phyloP scores from a whole-genome alignment of 1,140 invertebrate species.

The Pseudomyrmex dendroicus region DNA sequence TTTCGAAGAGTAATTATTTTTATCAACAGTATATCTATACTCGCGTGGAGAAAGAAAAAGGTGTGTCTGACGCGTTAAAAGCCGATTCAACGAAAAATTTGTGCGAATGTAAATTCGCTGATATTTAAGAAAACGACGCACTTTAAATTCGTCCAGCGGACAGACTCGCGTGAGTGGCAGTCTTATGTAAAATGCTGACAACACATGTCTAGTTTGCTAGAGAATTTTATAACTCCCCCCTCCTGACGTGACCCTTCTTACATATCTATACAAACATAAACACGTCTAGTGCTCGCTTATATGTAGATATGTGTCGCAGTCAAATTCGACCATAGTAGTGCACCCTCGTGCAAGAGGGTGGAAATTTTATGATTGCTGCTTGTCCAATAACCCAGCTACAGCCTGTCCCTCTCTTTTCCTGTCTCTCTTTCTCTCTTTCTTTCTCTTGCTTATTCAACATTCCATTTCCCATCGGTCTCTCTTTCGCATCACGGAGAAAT shows the following conservation, averaged over 20 bases:
- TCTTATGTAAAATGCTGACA: conserved; percentile 71
- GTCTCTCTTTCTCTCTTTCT: conserved; percentile 36
- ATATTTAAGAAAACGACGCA: conserved; percentile 55
- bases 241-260: conserved; percentile 57
- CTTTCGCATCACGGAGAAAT: conserved; percentile 20
- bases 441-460: conserved; percentile 45
- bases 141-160: conserved; percentile 57
- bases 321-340: conserved; percentile 53
- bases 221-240: conserved; percentile 62
- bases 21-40: not conserved
- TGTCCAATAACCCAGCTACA: conserved; percentile 61
- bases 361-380: conserved; percentile 72
- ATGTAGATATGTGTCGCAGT: conserved; percentile 52
- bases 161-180: conserved; percentile 52
- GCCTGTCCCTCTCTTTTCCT: conserved; percentile 11
- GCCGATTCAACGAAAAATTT: conserved; percentile 36
- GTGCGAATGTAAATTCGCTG: conserved; percentile 23
- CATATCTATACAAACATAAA: conserved; percentile 58
- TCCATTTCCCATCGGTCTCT: conserved; percentile 30
- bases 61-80: not conserved
- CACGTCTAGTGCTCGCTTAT: conserved; percentile 39
- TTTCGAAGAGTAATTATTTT: too few species aligned
- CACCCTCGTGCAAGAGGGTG: conserved; percentile 49
- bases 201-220: conserved; percentile 69
- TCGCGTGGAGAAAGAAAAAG: conserved; percentile 38